Evolutionary conservation across 2,113 vertebrate species (phyloP), one percentile per base, ranked within the genome.

Genomic region (Hemichromis elongatus): DNA sequence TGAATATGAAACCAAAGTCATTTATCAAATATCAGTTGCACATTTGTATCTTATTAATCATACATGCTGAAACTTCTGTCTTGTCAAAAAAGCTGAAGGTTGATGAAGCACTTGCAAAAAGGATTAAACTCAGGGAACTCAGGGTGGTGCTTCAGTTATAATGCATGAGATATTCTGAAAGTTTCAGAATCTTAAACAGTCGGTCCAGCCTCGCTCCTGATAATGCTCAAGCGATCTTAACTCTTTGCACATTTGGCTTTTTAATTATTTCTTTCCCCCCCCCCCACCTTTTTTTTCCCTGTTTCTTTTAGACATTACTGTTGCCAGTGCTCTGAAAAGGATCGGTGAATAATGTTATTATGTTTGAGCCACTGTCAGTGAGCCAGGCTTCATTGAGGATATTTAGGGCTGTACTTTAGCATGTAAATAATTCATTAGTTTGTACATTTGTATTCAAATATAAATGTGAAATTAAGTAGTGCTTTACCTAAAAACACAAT

Each of bases 11-110:
- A 94, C 90, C 89, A 77, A 85, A 92, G 92, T 91, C 93, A 93
- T 95, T 95, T 91, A 94, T 95, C 95, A 95, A 94, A 93, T 94
- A 95, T 95, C 93, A 93, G 89, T 93, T 90, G 92, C 92, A 91
- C 93, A 94, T 95, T 94, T 95, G 92, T 94, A 93, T 94, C 93
- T 93, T 95, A 95, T 95, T 95, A 95, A 95, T 95, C 94, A 95
- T 92, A 93, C 90, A 93, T 88, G 91, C 93, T 88, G 86, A 94
- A 92, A 95, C 92, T 89, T 94, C 90, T 93, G 91, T 92, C 90
- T 92, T 91, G 93, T 93, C 93, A 93, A 56, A 88, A 92, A 92
- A 88, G 89, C 89, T 94, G 89, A 93, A 92, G 93, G 93, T 92
- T 94, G 94, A 95, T 94, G 93, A 93, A 95, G 91, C 90, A 87